phyloP scores from a whole-genome alignment of 64 coral and sea anemone genomes.

The Montipora efflorescens region DNA sequence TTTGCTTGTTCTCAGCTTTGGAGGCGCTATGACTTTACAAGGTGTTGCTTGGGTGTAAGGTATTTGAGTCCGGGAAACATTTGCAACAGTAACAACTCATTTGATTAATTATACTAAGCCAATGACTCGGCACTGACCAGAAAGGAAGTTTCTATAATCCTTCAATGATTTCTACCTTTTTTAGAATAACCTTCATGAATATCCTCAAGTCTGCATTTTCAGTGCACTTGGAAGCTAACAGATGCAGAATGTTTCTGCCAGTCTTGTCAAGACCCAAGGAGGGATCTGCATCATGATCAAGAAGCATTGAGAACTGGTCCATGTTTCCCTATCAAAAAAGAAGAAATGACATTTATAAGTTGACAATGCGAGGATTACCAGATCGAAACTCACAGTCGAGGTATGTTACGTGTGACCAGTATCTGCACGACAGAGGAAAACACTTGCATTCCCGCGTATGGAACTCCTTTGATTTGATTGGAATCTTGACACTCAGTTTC shows the following conservation, averaged over 20 bases:
- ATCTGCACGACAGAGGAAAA: no score
- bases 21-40: no score
- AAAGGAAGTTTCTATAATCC: not conserved
- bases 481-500: no score
- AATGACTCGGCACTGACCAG: not conserved
- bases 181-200: slow-evolving; percentile 27
- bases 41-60: no score
- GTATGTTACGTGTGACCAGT: no score
- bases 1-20: no score
- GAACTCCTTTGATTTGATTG: no score
- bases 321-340: slow-evolving; percentile 8
- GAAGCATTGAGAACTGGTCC: slow-evolving; percentile 72
- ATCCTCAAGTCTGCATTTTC: not conserved
- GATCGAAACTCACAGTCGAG: no score
- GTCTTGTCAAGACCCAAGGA: slow-evolving; percentile 35
- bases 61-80: no score
- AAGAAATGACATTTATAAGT: not conserved
- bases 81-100: not conserved
- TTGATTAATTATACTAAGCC: not conserved
- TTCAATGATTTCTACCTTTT: slow-evolving; percentile 4
- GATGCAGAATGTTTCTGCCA: slow-evolving; percentile 56
- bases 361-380: no score
- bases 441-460: no score
- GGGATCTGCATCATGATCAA: slow-evolving; percentile 61
- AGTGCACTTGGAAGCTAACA: slow-evolving; percentile 14